Evolutionary conservation across 2,888 invertebrate species (phyloP), one percentile per base, ranked within the genome.

Genomic region (Anorthoa munda): DNA sequence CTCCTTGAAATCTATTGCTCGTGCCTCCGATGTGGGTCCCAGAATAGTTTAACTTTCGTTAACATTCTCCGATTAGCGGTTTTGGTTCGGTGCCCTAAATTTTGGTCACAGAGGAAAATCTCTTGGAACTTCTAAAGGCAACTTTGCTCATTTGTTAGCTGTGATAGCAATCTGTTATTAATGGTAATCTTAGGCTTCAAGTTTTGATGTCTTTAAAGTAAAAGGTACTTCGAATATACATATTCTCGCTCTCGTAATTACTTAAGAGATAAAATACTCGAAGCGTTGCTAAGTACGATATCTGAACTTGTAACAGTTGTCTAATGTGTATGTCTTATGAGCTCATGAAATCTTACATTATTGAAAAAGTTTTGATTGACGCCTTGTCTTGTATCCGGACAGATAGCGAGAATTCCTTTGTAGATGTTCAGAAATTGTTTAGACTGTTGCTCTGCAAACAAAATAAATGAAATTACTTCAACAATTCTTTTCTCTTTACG

Each of bases 1-100:
- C 68, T 64, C 60, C 72, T 82, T 73, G 61, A 80, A 82, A 84
- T 80, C 80, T 77, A 77, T 72, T 55, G 61, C 72, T 74, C 9
- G 66, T 66, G 31, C 53, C 75, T 67, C 77, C 64, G 18, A 71
- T 78, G 66, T 75, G 68, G 66, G 65, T 60, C 31, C 72, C 63
- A 71, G 60, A 81, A 85, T 85, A 83, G 81, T 83, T 85, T 31
- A 83, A 85, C 61, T 83, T 84, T 76, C 26, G 68, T 46, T 50
- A 81, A 83, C 85, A 78, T 81, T 83, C 68, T 56, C 59, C 81
- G 75, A 85, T 85, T 85, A 83, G 84, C 55, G 85, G 85, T 85
- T 84, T 80, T 73, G 51, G 65, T 82, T 70, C 51, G 59, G 63
- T 60, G 72, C 77, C 78, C 85, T 74, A 83, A 78, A 84, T 85